Evolutionary conservation across 2,797 vertebrate species (phyloP), one percentile per base, ranked within the genome.

Genomic region (Helicolenus hilgendorfi): DNA sequence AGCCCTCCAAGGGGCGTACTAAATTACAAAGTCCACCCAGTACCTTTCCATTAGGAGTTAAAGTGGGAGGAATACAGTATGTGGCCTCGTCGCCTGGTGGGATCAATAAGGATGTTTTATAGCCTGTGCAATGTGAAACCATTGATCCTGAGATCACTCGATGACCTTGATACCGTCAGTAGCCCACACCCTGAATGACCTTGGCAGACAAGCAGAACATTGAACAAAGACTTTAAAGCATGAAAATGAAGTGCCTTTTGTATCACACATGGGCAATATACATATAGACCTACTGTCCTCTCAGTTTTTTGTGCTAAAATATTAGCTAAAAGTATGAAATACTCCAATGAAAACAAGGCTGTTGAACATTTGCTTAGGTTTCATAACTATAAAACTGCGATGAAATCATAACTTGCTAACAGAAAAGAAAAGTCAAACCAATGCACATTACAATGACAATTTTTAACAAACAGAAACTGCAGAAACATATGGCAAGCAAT

Each of bases 101-200:
- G 86, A 93, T 92, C 87, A 68, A 89, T 88, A 20, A 22, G 65
- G 68, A 70, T 31, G 79, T 69, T 92, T 89, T 56, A 85, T 55
- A 33, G 81, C 63, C 59, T 11, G 1, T 27, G 69, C 35, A 63
- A 24, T 70, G 81, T 81, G 70, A 86, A 83, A 38, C 59, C 22
- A 82, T 92, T 20, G 86, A 93, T 92, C 83, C 45, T 1, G 26
- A 82, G 81, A 81, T 75, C 29, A 36, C 41, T 79, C 3, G 13
- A 36, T 79, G 82, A 87, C 91, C 81, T 85, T 81, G 64, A 59
- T 82, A 69, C 38, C 26, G 59, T 79, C 69, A 3, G 55, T 27
- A 53, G 45, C 18, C 18, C 8, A 15, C 35, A 35, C 45, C 4
- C 7, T 38, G 26, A 53, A 27, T 59, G 78, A 86, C 75, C 83